These are phyloP conservation scores for Drosophila neotestacea DNA, from an alignment of 2,888 invertebrate species.

Conservation along the genomic window DNA sequence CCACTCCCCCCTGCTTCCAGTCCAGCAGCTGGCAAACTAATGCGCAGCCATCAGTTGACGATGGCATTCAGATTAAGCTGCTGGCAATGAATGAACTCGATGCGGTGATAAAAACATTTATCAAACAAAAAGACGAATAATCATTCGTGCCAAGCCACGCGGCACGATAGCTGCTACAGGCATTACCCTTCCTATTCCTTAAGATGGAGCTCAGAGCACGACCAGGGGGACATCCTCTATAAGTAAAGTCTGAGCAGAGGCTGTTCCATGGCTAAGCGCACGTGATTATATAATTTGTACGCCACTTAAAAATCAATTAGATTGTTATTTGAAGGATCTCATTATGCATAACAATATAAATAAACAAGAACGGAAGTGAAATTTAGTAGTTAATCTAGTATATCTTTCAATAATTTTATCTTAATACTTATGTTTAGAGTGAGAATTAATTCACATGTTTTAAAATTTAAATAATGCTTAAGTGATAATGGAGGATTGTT, in stretches of 20 bases:
- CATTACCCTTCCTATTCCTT: constrained; percentile 41
- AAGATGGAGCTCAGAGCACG: constrained; percentile 16
- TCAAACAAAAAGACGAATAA: constrained; percentile 83
- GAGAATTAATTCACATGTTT: no score
- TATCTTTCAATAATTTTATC: background rate
- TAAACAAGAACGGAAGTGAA: constrained; percentile 17
- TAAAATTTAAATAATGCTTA: no score
- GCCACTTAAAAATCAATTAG: constrained; percentile 80
- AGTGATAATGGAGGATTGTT: no score
- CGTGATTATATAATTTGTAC: constrained; percentile 73
- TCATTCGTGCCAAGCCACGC: constrained; percentile 71
- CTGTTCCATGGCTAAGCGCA: constrained; percentile 24
- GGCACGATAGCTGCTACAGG: constrained; percentile 41
- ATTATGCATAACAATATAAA: constrained; percentile 31
- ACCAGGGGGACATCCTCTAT: background rate
- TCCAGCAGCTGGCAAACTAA: constrained; percentile 80
- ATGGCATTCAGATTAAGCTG: constrained; percentile 85
- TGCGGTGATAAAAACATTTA: constrained; percentile 85
- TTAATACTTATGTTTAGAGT: no score
- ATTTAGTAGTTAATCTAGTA: constrained; percentile 3
- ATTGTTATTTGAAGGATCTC: constrained; percentile 29
- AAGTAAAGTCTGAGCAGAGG: constrained; percentile 13
- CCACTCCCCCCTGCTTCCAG: constrained; percentile 13
- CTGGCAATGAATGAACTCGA: constrained; percentile 85
- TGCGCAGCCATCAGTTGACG: constrained; percentile 84